Evolutionary conservation across 2,888 invertebrate species (phyloP).

Genomic region (Latrodectus hesperus): DNA sequence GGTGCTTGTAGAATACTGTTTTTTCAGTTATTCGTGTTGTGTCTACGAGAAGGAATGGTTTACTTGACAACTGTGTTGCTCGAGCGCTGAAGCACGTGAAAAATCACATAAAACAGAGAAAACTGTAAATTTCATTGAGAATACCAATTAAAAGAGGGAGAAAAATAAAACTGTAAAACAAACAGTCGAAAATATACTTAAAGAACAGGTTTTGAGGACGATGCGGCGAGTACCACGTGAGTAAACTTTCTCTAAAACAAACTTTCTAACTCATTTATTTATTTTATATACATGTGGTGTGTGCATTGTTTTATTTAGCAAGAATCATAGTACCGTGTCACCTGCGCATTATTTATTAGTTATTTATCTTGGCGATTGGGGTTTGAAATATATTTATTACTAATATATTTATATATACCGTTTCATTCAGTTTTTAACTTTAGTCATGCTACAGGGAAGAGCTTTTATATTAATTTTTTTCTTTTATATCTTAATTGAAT

Average conservation of each 20-base stretch:
- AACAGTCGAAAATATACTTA: background rate
- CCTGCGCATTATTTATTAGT: too few relatives aligned
- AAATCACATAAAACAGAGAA: background rate
- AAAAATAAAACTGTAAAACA: background rate
- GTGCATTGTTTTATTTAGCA: too few relatives aligned
- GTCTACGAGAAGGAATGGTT: background rate
- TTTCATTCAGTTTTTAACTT: too few relatives aligned
- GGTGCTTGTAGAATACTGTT: background rate
- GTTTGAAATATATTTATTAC: too few relatives aligned
- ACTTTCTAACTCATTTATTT: background rate
- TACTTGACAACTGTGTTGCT: background rate
- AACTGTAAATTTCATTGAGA: background rate
- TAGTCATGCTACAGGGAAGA: too few relatives aligned
- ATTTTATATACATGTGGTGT: too few relatives aligned
- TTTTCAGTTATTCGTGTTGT: background rate
- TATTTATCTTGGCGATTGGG: too few relatives aligned
- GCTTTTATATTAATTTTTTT: too few relatives aligned
- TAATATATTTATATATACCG: too few relatives aligned
- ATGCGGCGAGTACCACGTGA: background rate
- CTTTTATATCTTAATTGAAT: too few relatives aligned
- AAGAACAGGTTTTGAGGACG: background rate
- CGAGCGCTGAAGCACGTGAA: background rate
- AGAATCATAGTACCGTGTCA: too few relatives aligned
- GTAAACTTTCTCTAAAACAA: constrained; percentile 3
- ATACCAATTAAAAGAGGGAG: background rate